Conservation (phyloP, 2,888 invertebrate genomes). For the Megamerina dolium region DNA sequence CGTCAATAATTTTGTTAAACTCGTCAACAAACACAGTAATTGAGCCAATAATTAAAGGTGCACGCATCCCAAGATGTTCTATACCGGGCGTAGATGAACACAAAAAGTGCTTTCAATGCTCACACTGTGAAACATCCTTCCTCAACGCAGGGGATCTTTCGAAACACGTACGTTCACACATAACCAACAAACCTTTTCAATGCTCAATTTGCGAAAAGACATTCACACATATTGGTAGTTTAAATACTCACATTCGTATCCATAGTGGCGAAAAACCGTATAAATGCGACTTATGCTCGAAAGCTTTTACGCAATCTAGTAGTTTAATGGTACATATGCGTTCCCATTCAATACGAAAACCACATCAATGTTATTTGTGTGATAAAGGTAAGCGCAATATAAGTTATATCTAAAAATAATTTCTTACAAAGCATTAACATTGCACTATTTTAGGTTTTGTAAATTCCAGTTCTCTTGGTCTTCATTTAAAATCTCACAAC, state of each 20-base stretch:
- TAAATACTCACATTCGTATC: constrained; percentile 49
- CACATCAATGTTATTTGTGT: constrained; percentile 46
- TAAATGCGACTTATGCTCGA: constrained; percentile 47
- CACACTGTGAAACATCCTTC: constrained; percentile 47
- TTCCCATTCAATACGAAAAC: constrained; percentile 43
- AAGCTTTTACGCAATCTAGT: constrained; percentile 48
- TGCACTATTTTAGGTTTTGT: constrained; percentile 34
- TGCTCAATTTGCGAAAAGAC: constrained; percentile 49
- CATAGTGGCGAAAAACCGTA: constrained; percentile 49
- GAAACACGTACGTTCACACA: constrained; percentile 49
- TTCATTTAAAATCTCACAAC: constrained; percentile 44
- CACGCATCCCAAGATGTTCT: constrained; percentile 9
- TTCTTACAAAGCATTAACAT: no score
- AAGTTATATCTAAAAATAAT: neutral
- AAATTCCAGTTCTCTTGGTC: constrained; percentile 42
- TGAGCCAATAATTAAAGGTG: neutral
- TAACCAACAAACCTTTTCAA: constrained; percentile 48
- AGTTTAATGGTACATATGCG: constrained; percentile 49
- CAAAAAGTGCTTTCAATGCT: constrained; percentile 45
- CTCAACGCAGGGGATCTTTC: constrained; percentile 49
- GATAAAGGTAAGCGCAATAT: constrained; percentile 40
- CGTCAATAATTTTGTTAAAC: constrained; percentile 36
- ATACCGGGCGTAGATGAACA: constrained; percentile 16
- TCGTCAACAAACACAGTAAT: constrained; percentile 19
- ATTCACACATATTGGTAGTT: constrained; percentile 49